Evolutionary conservation across 2,888 invertebrate species (phyloP).

Genomic region (Carterocephalus palaemon): DNA sequence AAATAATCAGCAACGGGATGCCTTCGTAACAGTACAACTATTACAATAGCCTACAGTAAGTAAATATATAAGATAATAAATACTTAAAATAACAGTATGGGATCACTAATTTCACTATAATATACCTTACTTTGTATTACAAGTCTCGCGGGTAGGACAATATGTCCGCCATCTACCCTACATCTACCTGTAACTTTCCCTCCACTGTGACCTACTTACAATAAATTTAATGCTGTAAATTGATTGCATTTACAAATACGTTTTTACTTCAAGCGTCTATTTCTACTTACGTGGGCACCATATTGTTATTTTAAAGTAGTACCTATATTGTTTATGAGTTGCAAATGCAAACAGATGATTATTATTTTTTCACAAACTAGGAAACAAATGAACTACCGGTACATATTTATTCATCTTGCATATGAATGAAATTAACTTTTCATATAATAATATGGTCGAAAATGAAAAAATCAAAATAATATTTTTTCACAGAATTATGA

Average conservation of each 20-base stretch:
- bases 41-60: constrained; percentile 73
- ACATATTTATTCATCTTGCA: constrained; percentile 13
- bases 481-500: constrained; percentile 20
- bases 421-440: constrained; percentile 9
- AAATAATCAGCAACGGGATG: constrained; percentile 71
- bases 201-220: too few species aligned
- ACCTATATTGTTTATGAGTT: constrained; percentile 25
- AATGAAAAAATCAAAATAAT: constrained; percentile 19
- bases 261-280: too few species aligned
- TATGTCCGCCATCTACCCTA: neutral
- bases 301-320: constrained; percentile 30
- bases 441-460: constrained; percentile 12
- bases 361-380: constrained; percentile 31
- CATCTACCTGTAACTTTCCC: constrained; percentile 10
- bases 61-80: constrained; percentile 42
- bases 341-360: constrained; percentile 18
- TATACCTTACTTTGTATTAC: neutral
- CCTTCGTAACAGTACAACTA: constrained; percentile 78
- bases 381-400: constrained; percentile 33
- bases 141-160: constrained; percentile 5
- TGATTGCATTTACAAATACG: neutral
- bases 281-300: constrained; percentile 5
- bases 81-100: constrained; percentile 44
- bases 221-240: too few species aligned
- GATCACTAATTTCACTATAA: constrained; percentile 3